A percentile compares a stretch with the other conserved stretches of the same genome.
These are phyloP conservation scores for Drosophila eohydei DNA, from an alignment of 2,888 invertebrate genomes.

Conservation along the genomic window DNA sequence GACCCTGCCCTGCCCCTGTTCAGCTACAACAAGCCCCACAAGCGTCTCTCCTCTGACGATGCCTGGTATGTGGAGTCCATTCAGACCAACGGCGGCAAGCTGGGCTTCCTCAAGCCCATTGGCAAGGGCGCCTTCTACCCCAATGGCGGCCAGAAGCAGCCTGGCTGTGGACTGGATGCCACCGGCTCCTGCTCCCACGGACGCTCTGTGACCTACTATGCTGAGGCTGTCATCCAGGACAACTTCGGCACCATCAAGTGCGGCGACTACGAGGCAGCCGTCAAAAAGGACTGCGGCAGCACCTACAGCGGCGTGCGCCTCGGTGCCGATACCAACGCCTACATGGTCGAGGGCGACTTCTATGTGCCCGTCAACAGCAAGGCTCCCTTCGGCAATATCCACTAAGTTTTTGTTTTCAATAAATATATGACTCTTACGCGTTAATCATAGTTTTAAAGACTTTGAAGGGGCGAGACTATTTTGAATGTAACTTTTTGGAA, in stretches of 20 bases:
- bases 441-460: neutral
- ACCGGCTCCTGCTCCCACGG: constrained; percentile 84
- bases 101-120: constrained; percentile 78
- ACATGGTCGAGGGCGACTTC: constrained; percentile 63
- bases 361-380: constrained; percentile 72
- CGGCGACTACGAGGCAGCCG: constrained; percentile 72
- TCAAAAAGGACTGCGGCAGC: constrained; percentile 57
- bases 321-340: constrained; percentile 64
- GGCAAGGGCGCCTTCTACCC: constrained; percentile 86
- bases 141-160: constrained; percentile 86
- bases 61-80: constrained; percentile 80
- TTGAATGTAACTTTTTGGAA: too few species aligned
- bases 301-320: constrained; percentile 66
- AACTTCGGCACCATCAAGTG: constrained; percentile 67
- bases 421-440: neutral
- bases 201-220: constrained; percentile 84
- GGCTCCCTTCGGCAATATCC: constrained; percentile 62
- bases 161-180: constrained; percentile 85
- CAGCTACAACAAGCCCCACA: constrained; percentile 51
- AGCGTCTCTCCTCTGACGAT: constrained; percentile 68
- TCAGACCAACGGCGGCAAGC: constrained; percentile 75
- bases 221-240: constrained; percentile 82
- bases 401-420: constrained; percentile 17
- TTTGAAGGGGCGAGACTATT: neutral
- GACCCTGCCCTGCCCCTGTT: constrained; percentile 80